Percentiles rank a stretch among this genome's conserved stretches.
phyloP scores from a whole-genome alignment of 1,140 invertebrate genomes.

The Magallana angulata region DNA sequence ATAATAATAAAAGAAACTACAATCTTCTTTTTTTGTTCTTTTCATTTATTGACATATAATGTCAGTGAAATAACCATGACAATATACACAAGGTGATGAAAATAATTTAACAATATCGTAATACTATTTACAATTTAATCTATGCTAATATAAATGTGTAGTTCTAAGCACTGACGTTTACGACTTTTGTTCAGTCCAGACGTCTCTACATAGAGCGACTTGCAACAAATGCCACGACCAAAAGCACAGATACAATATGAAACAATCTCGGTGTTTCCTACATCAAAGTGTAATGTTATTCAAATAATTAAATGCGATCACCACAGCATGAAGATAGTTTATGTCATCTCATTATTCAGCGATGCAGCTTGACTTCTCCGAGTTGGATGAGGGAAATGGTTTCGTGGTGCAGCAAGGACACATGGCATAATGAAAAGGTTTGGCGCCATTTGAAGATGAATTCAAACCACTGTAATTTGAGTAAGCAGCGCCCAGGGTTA shows the following conservation, averaged over 20 bases:
- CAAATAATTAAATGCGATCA: neutral
- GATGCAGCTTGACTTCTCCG: slow-evolving; percentile 53
- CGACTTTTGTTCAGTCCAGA: neutral
- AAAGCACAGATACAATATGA: neutral
- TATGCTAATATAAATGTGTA: neutral
- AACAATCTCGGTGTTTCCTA: neutral
- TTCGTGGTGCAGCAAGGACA: slow-evolving; percentile 55
- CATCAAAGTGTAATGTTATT: slow-evolving; percentile 15
- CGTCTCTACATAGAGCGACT: too few species aligned
- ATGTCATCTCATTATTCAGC: slow-evolving; percentile 44
- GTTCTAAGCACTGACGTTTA: neutral
- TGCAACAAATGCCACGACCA: neutral
- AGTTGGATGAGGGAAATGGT: slow-evolving; percentile 43
- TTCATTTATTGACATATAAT: too few species aligned
- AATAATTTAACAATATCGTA: slow-evolving; percentile 21
- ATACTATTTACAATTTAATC: slow-evolving; percentile 2
- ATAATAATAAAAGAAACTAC: too few species aligned
- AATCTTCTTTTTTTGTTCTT: too few species aligned
- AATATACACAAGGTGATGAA: slow-evolving; percentile 10
- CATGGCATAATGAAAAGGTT: slow-evolving; percentile 58
- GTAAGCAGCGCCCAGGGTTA: slow-evolving; percentile 54
- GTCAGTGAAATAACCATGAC: neutral
- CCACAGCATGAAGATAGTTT: neutral
- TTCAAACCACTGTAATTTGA: slow-evolving; percentile 48
- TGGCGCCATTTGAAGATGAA: slow-evolving; percentile 40